Conservation (phyloP, 2,888 invertebrate species). For the Rutpela maculata region DNA sequence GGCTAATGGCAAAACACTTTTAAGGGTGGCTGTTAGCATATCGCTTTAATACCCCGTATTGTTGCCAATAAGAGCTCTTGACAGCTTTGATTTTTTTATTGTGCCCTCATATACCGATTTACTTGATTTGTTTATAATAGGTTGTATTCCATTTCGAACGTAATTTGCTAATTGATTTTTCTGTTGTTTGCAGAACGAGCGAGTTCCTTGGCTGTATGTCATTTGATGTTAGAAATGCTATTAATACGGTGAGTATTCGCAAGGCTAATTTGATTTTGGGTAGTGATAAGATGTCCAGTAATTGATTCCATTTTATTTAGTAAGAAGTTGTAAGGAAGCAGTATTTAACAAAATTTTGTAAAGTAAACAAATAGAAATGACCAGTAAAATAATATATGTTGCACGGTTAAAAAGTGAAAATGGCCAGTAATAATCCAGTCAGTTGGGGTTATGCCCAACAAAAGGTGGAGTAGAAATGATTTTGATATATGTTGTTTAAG, state of each 20-base stretch:
- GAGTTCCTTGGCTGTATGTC: constrained; percentile 96
- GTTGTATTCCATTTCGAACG: constrained; percentile 9
- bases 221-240: constrained; percentile 89
- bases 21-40: constrained; percentile 30
- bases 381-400: too few relatives aligned
- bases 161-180: constrained; percentile 31
- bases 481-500: too few relatives aligned
- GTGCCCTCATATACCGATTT: constrained; percentile 30
- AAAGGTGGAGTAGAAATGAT: too few relatives aligned
- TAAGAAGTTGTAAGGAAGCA: too few relatives aligned
- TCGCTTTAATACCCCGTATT: constrained; percentile 37
- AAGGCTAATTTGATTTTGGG: not conserved
- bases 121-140: constrained; percentile 39
- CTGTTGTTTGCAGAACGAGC: constrained; percentile 84
- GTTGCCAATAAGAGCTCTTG: constrained; percentile 42
- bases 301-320: too few relatives aligned
- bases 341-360: too few relatives aligned
- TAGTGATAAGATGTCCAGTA: too few relatives aligned
- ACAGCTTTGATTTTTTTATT: constrained; percentile 48
- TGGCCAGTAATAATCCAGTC: too few relatives aligned
- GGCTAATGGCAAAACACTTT: constrained; percentile 31
- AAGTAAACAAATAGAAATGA: too few relatives aligned
- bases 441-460: too few relatives aligned
- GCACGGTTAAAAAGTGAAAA: too few relatives aligned
- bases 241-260: constrained; percentile 79